Evolutionary conservation across 2,888 invertebrate genomes (phyloP), one percentile per base, ranked within the genome.

Genomic region (Ornithoptera alexandrae): DNA sequence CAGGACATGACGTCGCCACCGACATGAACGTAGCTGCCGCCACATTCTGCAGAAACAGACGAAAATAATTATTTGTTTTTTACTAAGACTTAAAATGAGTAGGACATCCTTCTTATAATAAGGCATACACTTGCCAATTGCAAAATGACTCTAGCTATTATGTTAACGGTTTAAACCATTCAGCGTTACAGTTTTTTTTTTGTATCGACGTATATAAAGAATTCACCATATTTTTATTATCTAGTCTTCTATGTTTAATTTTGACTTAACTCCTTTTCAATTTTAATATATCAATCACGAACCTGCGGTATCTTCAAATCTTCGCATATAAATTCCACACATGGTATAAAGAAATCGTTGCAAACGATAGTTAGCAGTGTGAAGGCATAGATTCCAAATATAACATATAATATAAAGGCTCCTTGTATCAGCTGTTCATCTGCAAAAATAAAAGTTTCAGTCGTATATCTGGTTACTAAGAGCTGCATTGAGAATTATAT

Each of bases 11-110:
- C 1, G 98, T 98, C 5, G 98, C 99, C 0, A 98, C 95, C 0
- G 99, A 97, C 97, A 99, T 98, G 79, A 99, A 98, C 0, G 98
- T 99, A 3, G 99, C 99, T 0, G 98, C 99, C 0, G 98, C 98
- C 18, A 99, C 97, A 88, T 99, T 98, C 92, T 95, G 86, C 30
- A n/a, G 24, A 22, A 80, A 84, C 70, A 53, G 39, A 39, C 7
- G 39, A 39, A 10, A 39, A 39, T 10, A 39, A 39, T 36, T 39
- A 39, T 36, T 39, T 39, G 2, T 30, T 30, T 30, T 30, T 30
- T 30, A 30, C 30, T 4, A 30, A 30, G 30, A 2, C 0, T 4
- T 5, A 30, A 30, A 30, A 30, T 30, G 30, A 30, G 30, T 5
- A 30, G 30, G 30, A 30, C 30, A 5, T 30, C 30, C 30, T 30